Percentiles rank a stretch among this genome's conserved stretches.
Evolutionary conservation across 2,797 vertebrate species (phyloP).

Genomic region (Onychomys torridus): DNA sequence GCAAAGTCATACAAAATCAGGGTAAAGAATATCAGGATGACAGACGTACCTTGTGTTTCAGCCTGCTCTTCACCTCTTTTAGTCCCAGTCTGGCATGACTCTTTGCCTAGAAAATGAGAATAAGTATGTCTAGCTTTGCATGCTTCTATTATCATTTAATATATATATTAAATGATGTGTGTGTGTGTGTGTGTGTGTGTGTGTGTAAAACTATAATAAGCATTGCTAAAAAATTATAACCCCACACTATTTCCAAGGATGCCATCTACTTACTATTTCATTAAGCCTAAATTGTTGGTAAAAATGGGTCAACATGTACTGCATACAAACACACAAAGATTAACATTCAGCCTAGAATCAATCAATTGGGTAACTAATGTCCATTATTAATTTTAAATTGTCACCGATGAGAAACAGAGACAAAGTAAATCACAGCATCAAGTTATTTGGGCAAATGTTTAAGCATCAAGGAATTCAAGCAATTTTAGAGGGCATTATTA

Average conservation of each 20-base stretch:
- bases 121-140: conserved; percentile 46
- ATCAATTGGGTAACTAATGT: not conserved
- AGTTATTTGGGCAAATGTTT: conserved; percentile 64
- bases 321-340: conserved; percentile 16
- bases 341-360: not conserved
- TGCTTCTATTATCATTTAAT: conserved; percentile 23
- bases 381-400: conserved; percentile 60
- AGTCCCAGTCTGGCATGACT: conserved; percentile 96
- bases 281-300: not conserved
- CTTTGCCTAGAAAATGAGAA: conserved; percentile 91
- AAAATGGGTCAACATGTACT: conserved; percentile 10
- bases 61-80: conserved; percentile 95
- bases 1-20: conserved; percentile 85
- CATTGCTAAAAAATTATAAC: conserved; percentile 33
- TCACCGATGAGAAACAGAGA: conserved; percentile 31
- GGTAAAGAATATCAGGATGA: conserved; percentile 76
- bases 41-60: conserved; percentile 93
- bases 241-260: conserved; percentile 43
- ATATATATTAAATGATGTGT: not conserved
- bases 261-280: not conserved
- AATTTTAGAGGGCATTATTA: conserved; percentile 72
- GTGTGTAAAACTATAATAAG: conserved; percentile 2
- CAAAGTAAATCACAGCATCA: conserved; percentile 56
- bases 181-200: too few relatives aligned
- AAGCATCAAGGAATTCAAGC: conserved; percentile 73